Evolutionary conservation across 2,113 vertebrate genomes (phyloP), one percentile per base, ranked within the genome.

Genomic region (Salminus brasiliensis): DNA sequence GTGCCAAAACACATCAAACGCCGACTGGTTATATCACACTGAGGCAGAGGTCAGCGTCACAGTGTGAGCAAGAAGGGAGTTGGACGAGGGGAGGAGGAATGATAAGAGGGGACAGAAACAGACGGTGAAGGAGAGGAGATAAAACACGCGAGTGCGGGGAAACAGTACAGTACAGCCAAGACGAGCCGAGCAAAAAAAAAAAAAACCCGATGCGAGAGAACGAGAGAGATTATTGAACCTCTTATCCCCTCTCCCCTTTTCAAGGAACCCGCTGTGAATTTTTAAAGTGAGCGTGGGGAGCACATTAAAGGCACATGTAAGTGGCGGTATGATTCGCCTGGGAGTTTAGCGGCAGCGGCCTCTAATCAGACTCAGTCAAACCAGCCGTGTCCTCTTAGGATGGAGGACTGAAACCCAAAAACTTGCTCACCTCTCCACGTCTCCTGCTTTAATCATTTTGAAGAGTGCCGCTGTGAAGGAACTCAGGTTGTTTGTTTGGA

Each of bases 361-460:
- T 39, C 27, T 43, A 70, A 75, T 71, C 68, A 57, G 49, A 70
- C 5, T 21, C 32, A n/a, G 57, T 71, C 36, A 70, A 66, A 73
- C 49, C 16, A 62, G 29, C 34, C 36, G 25, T n/a, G 49, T 84
- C 80, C 66, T 73, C 63, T 34, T 78, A 49, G 76, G n/a, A 80
- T 41, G 30, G 36, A 2, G 75, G 32, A 73, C 52, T 71, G 34
- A 82, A 66, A 59, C 39, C 21, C 47, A 65, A 69, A 43, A 60
- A 72, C 27, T 55, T 53, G n/a, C 32, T 63, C 59, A 34, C 16
- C 72, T 76, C 49, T 41, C 11, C 53, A 63, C 32, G 67, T 63
- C n/a, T 45, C 23, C 13, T 63, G 21, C 80, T 74, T 81, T 76
- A 79, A 76, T 85, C 68, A 69, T 74, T 72, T 71, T 83, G 73